Percentiles rank a stretch among this genome's conserved stretches.
These are phyloP conservation scores for Parotia lawesii DNA, from an alignment of 2,113 vertebrate genomes.

Conservation along the genomic window DNA sequence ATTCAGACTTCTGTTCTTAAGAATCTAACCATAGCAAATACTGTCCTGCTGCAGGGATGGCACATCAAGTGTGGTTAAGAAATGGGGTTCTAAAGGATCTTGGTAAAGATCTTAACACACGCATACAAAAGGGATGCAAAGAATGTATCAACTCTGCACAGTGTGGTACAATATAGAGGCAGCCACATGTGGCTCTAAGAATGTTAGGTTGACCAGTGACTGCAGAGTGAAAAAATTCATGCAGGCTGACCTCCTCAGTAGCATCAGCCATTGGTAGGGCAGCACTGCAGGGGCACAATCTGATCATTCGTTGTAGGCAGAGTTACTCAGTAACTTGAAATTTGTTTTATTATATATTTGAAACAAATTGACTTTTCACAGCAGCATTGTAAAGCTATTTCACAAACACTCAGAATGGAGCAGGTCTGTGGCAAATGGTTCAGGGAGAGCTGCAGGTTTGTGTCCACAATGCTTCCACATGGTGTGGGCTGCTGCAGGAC, in stretches of 20 bases:
- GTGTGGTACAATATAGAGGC: not conserved
- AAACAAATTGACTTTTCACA: not conserved
- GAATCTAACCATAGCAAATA: not conserved
- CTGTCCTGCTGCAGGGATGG: not conserved
- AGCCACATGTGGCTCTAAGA: not conserved
- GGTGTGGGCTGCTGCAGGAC: not conserved
- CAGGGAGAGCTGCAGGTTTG: not conserved
- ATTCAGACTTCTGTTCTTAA: not conserved
- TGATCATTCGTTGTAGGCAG: rapidly evolving
- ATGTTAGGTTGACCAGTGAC: not conserved
- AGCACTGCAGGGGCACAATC: not conserved
- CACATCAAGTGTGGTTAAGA: not conserved
- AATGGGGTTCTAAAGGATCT: not conserved
- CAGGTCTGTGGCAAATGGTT: not conserved
- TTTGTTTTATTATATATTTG: not conserved
- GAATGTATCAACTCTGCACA: not conserved
- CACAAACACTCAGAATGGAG: not conserved
- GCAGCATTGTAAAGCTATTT: not conserved
- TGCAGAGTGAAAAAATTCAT: not conserved
- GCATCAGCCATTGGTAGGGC: not conserved
- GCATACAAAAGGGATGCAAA: not conserved
- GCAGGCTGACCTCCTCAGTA: not conserved
- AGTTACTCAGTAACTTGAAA: not conserved
- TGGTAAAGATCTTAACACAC: not conserved
- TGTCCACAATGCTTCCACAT: not conserved